A percentile compares a stretch with the other conserved stretches of the same genome.
Conservation (phyloP, 1,140 invertebrate species). For the Monochamus saltuarius region DNA sequence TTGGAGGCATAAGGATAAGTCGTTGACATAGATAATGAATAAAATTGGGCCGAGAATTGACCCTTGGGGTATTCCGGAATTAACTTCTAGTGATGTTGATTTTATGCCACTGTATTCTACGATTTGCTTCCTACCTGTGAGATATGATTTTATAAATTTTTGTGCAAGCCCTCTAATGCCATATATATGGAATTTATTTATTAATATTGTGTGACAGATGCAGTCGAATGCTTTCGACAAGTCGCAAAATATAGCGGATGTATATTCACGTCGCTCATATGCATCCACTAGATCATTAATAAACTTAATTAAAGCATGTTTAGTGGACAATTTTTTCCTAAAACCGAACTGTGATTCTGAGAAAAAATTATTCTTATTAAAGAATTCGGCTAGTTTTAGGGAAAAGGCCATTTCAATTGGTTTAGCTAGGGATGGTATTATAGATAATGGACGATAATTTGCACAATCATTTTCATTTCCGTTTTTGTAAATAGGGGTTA, state of each 20-base stretch:
- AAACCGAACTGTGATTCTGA: background rate
- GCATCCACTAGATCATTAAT: slow-evolving; percentile 4
- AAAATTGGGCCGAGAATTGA: background rate
- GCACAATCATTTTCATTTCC: slow-evolving; percentile 3
- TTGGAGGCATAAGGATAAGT: background rate
- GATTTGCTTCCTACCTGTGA: background rate
- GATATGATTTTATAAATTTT: slow-evolving; percentile 5
- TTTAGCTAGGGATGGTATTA: slow-evolving; percentile 5
- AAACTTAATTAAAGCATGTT: slow-evolving; percentile 7
- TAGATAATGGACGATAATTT: slow-evolving; percentile 13
- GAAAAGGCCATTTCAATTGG: slow-evolving; percentile 16
- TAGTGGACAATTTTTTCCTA: slow-evolving; percentile 8
- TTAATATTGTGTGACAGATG: background rate
- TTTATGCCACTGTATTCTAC: slow-evolving; percentile 1
- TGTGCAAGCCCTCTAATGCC: slow-evolving; percentile 3
- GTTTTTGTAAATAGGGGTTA: slow-evolving; percentile 12
- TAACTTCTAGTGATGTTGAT: slow-evolving; percentile 1
- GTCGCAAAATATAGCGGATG: slow-evolving; percentile 10
- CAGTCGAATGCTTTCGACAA: slow-evolving; percentile 11
- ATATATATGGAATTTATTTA: slow-evolving; percentile 2
- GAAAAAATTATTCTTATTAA: slow-evolving; percentile 8
- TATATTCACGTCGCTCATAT: background rate
- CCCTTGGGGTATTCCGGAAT: background rate
- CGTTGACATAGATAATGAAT: slow-evolving; percentile 8
- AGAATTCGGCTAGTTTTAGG: background rate